Evolutionary conservation across 1,140 invertebrate species (phyloP), one percentile per base, ranked within the genome.

Genomic region (Drosophila yakuba): DNA sequence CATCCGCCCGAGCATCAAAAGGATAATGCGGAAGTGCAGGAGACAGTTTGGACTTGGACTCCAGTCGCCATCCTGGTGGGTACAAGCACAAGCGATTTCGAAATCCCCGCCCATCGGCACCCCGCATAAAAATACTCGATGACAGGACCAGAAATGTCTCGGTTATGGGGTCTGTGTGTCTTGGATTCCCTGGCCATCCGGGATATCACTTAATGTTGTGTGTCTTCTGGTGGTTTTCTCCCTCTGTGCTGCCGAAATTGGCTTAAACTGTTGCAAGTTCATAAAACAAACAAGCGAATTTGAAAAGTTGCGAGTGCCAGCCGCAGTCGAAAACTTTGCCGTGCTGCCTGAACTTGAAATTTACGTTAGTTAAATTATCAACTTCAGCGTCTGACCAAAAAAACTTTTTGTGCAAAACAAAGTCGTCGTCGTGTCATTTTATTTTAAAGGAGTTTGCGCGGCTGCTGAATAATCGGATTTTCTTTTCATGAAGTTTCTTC

Each of bases 281-380:
- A 82, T 78, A 68, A 82, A 82, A 82, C 74, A 81, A 81, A 82
- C 78, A 81, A 82, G 60, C 56, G 62, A 82, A 82, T 78, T 74
- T 74, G 74, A 82, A 82, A 82, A 82, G 79, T 81, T 81, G 52
- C 71, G 72, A 80, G 66, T 76, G 60, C 50, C 78, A 81, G 51
- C 66, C 68, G 51, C 58, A 74, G 48, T 36, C 50, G 51, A 2
- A 56, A 80, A 82, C 45, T 80, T 80, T 74, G 38, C 25, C 51
- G 44, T 51, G 66, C 44, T 51, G 64, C 44, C 56, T 81, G 79
- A 82, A 82, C 79, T 82, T 82, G 79, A 82, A 81, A 74, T 78
- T 78, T 74, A 82, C 58, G 79, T 82, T 82, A 82, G 68, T 82
- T 74, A 82, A 81, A 81, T 81, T 82, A 82, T 77, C 59, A 82